Conservation (phyloP, 1,140 invertebrate species). For the Melanaphis sacchari region DNA sequence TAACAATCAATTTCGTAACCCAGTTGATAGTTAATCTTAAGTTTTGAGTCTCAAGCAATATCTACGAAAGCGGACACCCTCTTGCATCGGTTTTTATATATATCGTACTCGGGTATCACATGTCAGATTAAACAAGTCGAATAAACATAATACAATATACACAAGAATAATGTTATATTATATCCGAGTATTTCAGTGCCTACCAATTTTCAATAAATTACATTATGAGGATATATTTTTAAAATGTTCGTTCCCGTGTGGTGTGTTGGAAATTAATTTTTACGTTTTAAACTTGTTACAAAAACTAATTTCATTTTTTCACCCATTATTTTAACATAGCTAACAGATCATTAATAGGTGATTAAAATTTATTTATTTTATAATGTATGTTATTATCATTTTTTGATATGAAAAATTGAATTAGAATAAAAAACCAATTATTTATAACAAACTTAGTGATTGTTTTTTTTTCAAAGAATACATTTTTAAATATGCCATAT, state of each 20-base stretch:
- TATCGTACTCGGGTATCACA: background rate
- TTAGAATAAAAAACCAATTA: too few relatives aligned
- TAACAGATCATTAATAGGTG: too few relatives aligned
- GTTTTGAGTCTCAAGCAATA: background rate
- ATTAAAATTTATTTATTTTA: too few relatives aligned
- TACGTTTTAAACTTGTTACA: background rate
- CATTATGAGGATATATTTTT: background rate
- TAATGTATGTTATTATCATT: too few relatives aligned
- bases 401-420: background rate
- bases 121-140: background rate
- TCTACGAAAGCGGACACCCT: background rate
- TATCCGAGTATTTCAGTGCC: background rate
- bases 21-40: background rate
- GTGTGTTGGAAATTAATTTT: background rate
- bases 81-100: background rate
- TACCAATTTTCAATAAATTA: background rate
- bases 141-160: background rate
- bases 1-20: background rate
- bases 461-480: too few relatives aligned
- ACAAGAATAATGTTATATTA: background rate
- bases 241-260: background rate
- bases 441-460: too few relatives aligned
- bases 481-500: too few relatives aligned
- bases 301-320: background rate
- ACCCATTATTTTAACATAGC: fast-evolving